A percentile compares a stretch with the other conserved stretches of the same genome.
phyloP scores from a whole-genome alignment of 1,140 invertebrate genomes.

The Aphis craccivora region DNA sequence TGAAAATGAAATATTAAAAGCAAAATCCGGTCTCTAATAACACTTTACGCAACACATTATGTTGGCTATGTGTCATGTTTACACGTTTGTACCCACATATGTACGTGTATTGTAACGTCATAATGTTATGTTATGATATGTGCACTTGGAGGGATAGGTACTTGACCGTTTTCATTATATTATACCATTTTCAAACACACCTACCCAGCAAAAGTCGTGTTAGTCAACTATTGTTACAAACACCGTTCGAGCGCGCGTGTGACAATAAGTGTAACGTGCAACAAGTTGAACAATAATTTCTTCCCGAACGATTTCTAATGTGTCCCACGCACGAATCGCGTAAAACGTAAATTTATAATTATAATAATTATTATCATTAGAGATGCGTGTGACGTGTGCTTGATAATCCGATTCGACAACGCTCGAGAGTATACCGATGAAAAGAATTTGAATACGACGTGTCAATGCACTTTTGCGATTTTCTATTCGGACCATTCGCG shows the following conservation, averaged over 20 bases:
- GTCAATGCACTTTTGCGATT: background rate
- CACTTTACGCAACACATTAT: background rate
- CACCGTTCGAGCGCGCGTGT: background rate
- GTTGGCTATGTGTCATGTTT: background rate
- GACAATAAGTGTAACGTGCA: slow-evolving; percentile 14
- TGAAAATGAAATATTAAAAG: background rate
- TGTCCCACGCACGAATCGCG: background rate
- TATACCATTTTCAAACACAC: slow-evolving; percentile 5
- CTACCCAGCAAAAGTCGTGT: background rate
- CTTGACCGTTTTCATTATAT: background rate
- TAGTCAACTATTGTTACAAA: background rate
- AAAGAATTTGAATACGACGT: background rate
- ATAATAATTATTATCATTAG: background rate
- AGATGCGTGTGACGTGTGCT: background rate
- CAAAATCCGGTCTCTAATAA: background rate
- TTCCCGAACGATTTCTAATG: background rate
- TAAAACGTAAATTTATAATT: background rate
- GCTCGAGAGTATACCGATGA: background rate
- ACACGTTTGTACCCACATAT: background rate
- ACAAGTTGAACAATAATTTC: background rate
- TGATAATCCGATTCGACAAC: background rate
- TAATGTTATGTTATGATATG: background rate
- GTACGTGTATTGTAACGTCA: background rate
- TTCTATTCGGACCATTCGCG: background rate
- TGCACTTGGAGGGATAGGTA: background rate